These are phyloP conservation scores for Labeo catla DNA, from an alignment of 2,113 vertebrate species.

Conservation along the genomic window DNA sequence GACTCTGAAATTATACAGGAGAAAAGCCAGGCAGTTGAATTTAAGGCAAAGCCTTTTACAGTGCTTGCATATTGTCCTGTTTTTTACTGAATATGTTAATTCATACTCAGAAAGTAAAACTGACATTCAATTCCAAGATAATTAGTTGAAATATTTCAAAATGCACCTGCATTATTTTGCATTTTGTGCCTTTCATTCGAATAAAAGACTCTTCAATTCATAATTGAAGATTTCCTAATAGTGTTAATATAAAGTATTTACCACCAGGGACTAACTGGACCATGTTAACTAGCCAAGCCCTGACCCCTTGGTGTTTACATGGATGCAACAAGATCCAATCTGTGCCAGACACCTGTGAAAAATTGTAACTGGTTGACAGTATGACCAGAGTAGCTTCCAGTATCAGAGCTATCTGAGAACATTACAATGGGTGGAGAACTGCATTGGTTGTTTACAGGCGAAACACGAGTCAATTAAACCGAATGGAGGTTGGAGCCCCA, in stretches of 20 bases:
- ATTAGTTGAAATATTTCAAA: too few relatives aligned
- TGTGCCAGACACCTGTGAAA: background rate
- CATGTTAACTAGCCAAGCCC: background rate
- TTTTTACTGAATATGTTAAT: too few relatives aligned
- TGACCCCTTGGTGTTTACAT: background rate
- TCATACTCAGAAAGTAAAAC: too few relatives aligned
- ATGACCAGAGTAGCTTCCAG: background rate
- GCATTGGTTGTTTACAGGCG: conserved; percentile 22
- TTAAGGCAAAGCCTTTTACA: too few relatives aligned
- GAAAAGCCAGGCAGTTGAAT: too few relatives aligned
- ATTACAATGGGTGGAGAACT: conserved; percentile 17
- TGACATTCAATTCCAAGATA: too few relatives aligned
- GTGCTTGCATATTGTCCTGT: too few relatives aligned
- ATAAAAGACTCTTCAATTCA: too few relatives aligned
- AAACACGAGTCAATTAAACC: conserved; percentile 50
- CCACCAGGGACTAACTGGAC: background rate
- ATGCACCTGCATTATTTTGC: too few relatives aligned
- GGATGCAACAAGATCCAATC: background rate
- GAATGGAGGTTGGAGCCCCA: conserved; percentile 8
- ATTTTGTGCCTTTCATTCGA: background rate
- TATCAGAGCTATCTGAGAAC: background rate
- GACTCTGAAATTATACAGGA: too few relatives aligned
- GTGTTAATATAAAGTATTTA: too few relatives aligned
- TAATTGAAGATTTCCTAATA: too few relatives aligned
- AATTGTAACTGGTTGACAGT: background rate